Evolutionary conservation across 92 coral and sea anemone genomes (phyloP), one percentile per base, ranked within the genome.

Genomic region (Umimayanthus chanpuru): DNA sequence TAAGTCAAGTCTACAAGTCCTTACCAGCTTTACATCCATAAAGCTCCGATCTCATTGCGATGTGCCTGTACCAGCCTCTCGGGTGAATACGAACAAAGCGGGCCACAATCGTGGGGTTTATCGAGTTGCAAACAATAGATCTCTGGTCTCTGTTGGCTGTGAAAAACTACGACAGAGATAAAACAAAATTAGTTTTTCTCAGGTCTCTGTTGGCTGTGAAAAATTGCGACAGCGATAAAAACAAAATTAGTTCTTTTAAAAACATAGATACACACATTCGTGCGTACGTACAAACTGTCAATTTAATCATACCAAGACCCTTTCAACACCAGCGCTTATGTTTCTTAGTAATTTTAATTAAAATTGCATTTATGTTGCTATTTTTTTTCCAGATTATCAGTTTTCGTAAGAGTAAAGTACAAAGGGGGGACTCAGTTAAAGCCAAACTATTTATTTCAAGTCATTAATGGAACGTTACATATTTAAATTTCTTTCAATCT

Each of bases 1-100:
- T 12, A 49, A 67, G 61, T 82, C 14, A 25, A 28, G 26, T 43
- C 5, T 18, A 58, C 18, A 65, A 16, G 36, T 41, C 10, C 87
- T 83, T 70, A 83, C 87, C 87, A 83, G 87, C 87, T 83, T 83
- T 83, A 3, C 87, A 83, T 8, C 87, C 87, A 68, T 83, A 83
- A 41, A 83, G 67, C 50, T 83, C 87, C 10, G 77, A 41, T 83
- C 87, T 83, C 87, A 83, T 70, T 36, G 87, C 77, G 23, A 83
- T 83, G 78, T 71, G 87, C 70, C 87, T 70, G 28, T 83, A 83
- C 87, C 87, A 83, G 87, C 87, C 77, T 83, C 87, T 70, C 9
- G 87, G 87, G 6, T 83, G 87, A 39, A 83, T 83, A 8, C 87
- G 87, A 68, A 83, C 78, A 83, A 83, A 83, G 11, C 87, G 87